Evolutionary conservation across 2,888 invertebrate genomes (phyloP).

Genomic region (Lycophotia porphyrea): DNA sequence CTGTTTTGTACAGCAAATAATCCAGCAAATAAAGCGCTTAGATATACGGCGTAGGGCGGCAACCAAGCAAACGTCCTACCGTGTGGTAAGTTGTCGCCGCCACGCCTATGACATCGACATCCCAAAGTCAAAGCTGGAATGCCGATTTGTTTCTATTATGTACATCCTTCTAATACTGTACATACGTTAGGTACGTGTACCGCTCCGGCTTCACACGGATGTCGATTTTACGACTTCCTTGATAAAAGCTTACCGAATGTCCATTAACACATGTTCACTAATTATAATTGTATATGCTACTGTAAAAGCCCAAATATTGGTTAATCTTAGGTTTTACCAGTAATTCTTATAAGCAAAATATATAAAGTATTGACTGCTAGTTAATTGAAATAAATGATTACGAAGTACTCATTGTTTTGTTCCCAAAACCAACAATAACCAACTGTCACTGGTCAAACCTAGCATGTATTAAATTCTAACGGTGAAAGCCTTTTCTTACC

Average conservation of each 20-base stretch:
- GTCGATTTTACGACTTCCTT: slow-evolving; percentile 15
- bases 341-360: too few relatives aligned
- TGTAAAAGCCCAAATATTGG: too few relatives aligned
- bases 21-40: background rate
- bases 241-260: slow-evolving; percentile 20
- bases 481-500: too few relatives aligned
- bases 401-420: too few relatives aligned
- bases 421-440: too few relatives aligned
- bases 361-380: too few relatives aligned
- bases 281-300: too few relatives aligned
- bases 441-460: too few relatives aligned
- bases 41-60: too few relatives aligned
- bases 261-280: slow-evolving; percentile 7
- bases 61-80: background rate
- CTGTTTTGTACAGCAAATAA: slow-evolving; percentile 22
- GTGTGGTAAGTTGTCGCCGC: background rate
- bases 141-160: background rate
- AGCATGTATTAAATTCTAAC: too few relatives aligned
- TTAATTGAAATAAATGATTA: too few relatives aligned
- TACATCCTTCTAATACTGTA: slow-evolving; percentile 1
- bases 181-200: background rate
- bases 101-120: background rate
- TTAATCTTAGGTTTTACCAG: too few relatives aligned
- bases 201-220: slow-evolving; percentile 6
- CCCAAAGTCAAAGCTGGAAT: background rate